Evolutionary conservation across 2,888 invertebrate species (phyloP), one percentile per base, ranked within the genome.

Genomic region (Lysandra bellargus): DNA sequence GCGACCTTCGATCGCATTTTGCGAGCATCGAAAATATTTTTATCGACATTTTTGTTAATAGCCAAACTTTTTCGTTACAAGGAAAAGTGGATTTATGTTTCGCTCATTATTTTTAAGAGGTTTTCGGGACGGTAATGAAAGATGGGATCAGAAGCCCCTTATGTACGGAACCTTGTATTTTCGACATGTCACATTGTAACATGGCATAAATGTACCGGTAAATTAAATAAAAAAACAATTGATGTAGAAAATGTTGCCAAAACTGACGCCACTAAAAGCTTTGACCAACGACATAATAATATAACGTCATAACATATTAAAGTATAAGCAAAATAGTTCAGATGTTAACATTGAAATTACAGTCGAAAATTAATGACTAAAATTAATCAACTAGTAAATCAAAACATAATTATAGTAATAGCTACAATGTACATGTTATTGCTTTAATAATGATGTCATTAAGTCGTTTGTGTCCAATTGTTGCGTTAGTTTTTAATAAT

Each of bases 31-130:
- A 69, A 33, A 69, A 69, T 69, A 17, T 69, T 33, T 69, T 33
- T 69, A 69, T 69, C 69, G 69, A 69, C 69, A 69, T 69, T 69
- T 69, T 69, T 69, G 69, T 69, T 69, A 69, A 69, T 69, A 14
- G 69, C 69, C 17, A 69, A 69, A 69, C 69, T 69, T 69, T 69
- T 69, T 17, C 17, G 57, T 57, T 4, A 57, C 14, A 23, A 69
- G 69, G 69, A 69, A 69, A 69, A 69, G 12, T 69, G 33, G 33
- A 69, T 37, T 69, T 69, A 30, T 64, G 33, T 37, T 69, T 14
- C 33, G 69, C 69, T 69, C 33, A 69, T 69, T 33, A 69, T 37
- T 69, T 69, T 37, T 14, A 33, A 69, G 69, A 37, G 69, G 64
- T 33, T 69, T 64, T 9, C 12, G 14, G 4, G 30, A 14, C 1